Percentiles rank a stretch among this genome's conserved stretches.
These are phyloP conservation scores for Strongylocentrotus purpuratus DNA, from an alignment of 35 echinoderm and acorn worm species.

Conservation along the genomic window DNA sequence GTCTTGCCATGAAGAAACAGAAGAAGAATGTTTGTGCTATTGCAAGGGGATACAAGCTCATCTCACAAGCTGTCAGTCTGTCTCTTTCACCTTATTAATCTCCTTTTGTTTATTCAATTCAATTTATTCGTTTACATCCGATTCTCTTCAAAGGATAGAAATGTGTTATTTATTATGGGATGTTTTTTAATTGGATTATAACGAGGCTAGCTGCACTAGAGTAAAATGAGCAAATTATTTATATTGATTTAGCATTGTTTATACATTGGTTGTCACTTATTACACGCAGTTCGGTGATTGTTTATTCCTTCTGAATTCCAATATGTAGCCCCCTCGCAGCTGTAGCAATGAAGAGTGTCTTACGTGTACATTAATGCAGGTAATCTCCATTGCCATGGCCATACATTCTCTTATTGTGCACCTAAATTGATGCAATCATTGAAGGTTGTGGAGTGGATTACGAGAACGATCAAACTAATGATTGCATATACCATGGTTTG, in stretches of 20 bases:
- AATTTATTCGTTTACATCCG: background rate
- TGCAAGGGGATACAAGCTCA: too few species aligned
- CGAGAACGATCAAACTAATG: too few species aligned
- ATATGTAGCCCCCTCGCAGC: background rate
- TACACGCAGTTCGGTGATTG: background rate
- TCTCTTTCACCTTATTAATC: background rate
- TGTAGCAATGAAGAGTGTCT: background rate
- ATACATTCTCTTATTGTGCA: too few species aligned
- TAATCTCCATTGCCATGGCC: too few species aligned
- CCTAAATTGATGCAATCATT: too few species aligned
- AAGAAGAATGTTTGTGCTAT: too few species aligned
- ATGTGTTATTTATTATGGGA: background rate
- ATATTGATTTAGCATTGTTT: conserved; percentile 7
- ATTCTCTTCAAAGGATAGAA: background rate
- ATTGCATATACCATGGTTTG: too few species aligned
- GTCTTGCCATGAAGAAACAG: too few species aligned
- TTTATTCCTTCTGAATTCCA: background rate
- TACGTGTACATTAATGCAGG: background rate
- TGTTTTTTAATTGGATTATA: background rate
- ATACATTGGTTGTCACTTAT: conserved; percentile 1
- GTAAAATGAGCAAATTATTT: background rate
- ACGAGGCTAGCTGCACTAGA: background rate
- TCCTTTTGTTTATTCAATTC: background rate
- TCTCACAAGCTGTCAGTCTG: background rate
- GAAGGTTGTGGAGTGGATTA: too few species aligned